Evolutionary conservation across 2,797 vertebrate genomes (phyloP), one percentile per base, ranked within the genome.

Genomic region (Apodemus agrarius): DNA sequence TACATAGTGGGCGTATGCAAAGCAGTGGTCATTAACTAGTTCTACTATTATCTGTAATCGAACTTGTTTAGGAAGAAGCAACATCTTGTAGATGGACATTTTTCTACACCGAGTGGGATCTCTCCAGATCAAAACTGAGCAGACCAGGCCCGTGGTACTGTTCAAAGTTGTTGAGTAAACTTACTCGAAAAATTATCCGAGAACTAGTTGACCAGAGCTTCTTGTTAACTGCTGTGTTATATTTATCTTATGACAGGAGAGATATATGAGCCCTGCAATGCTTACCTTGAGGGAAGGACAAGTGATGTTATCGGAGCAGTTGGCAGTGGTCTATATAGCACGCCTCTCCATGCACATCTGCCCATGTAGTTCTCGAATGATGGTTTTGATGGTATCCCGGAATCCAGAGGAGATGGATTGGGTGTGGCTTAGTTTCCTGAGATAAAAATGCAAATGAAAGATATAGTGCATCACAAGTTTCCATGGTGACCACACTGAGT

Each of bases 231-330:
- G 57, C 93, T 97, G 95, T 95, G 98, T 97, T 98, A 76, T 89
- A 97, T 98, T 98, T 96, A 97, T 98, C 96, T 97, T 97, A 93
- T 93, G 95, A 92, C 94, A 9, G 96, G 97, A 96, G 92, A 93
- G 92, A 80, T 65, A 95, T 97, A 97, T 67, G 83, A 85, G 52
- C 87, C 59, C 93, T 97, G 72, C 79, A 94, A 75, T 97, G 40
- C 96, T 98, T 97, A 84, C 97, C 97, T 97, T 97, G 93, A 97
- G 79, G 97, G 97, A 98, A 96, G 98, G 96, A 93, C 95, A 94
- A 96, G 90, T 74, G 31, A 14, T 21, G 46, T 69, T 57, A 22
- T 74, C 72, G 82, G n/a, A 24, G 72, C 69, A 65, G 67, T 34
- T 34, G 43, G 17, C 11, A 2, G 31, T 52, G 31, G 74, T 40